Conservation (phyloP, 2,888 invertebrate species). For the Baronia brevicornis region DNA sequence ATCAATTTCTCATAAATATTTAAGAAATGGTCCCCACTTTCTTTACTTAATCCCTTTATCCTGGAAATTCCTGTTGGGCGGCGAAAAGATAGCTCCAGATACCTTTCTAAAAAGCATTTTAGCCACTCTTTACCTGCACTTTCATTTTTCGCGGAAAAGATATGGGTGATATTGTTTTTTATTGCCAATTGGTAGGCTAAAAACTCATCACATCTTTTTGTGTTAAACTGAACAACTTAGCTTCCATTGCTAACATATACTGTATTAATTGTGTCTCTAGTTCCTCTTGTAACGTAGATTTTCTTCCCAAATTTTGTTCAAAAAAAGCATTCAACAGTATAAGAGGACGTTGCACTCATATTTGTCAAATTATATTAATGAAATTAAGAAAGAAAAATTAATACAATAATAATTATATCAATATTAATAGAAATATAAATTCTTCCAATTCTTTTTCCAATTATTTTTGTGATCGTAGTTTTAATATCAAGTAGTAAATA, state of each 20-base stretch:
- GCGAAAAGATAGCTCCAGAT: background rate
- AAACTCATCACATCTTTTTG: constrained; percentile 6
- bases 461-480: too few relatives aligned
- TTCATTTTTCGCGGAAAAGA: background rate
- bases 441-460: too few relatives aligned
- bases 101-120: constrained; percentile 1
- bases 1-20: too few relatives aligned
- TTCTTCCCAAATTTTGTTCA: too few relatives aligned
- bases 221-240: constrained; percentile 6
- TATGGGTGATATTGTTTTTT: background rate
- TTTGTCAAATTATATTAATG: too few relatives aligned
- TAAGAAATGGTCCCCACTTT: background rate
- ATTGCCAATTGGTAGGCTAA: background rate
- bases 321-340: too few relatives aligned
- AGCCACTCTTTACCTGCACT: background rate
- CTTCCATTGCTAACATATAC: constrained; percentile 10
- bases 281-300: too few relatives aligned
- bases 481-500: too few relatives aligned
- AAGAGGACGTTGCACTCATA: too few relatives aligned
- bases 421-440: too few relatives aligned
- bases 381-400: too few relatives aligned
- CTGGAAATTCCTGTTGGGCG: background rate
- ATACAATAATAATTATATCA: too few relatives aligned
- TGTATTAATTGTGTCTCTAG: constrained; percentile 6
- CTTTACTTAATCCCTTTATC: background rate